Conservation (phyloP, 2,888 invertebrate genomes). For the Scaptomyza tumidula region DNA sequence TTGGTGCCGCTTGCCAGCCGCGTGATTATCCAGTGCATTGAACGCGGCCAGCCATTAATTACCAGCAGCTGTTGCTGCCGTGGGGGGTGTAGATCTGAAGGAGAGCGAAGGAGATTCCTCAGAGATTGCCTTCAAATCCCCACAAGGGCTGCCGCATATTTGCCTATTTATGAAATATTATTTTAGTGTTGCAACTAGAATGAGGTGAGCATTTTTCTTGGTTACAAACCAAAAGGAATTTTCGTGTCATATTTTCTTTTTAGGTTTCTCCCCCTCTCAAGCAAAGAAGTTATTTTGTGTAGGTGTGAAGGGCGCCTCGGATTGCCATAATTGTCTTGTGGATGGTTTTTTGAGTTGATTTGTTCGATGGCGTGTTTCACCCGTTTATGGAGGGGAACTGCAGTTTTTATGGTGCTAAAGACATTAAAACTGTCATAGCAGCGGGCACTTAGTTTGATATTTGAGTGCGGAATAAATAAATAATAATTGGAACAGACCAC, state of each 20-base stretch:
- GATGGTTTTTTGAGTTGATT: slow-evolving; percentile 10
- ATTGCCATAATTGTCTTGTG: slow-evolving; percentile 59
- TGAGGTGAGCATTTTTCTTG: slow-evolving; percentile 50
- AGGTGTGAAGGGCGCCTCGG: slow-evolving; percentile 60
- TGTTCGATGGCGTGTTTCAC: slow-evolving; percentile 27
- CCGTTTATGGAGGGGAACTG: slow-evolving; percentile 48
- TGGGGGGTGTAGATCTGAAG: background rate
- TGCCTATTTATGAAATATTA: slow-evolving; percentile 73
- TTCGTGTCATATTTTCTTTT: slow-evolving; percentile 50
- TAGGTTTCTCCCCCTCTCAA: background rate
- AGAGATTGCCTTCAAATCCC: background rate
- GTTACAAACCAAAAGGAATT: slow-evolving; percentile 42
- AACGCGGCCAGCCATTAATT: slow-evolving; percentile 78
- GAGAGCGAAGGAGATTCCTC: slow-evolving; percentile 21
- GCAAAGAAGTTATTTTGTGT: slow-evolving; percentile 22
- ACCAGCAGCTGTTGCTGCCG: slow-evolving; percentile 70
- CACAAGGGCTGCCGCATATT: slow-evolving; percentile 41
- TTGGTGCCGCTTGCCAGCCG: slow-evolving; percentile 63
- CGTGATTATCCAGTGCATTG: slow-evolving; percentile 80
- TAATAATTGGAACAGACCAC: slow-evolving; percentile 70
- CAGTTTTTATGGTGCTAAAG: slow-evolving; percentile 74
- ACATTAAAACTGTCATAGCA: slow-evolving; percentile 80
- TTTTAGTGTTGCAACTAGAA: slow-evolving; percentile 32
- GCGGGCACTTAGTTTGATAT: slow-evolving; percentile 80
- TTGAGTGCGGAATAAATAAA: slow-evolving; percentile 61